A percentile compares a stretch with the other conserved stretches of the same genome.
Conservation (phyloP, 2,113 vertebrate genomes). For the Chionodraco myersi region DNA sequence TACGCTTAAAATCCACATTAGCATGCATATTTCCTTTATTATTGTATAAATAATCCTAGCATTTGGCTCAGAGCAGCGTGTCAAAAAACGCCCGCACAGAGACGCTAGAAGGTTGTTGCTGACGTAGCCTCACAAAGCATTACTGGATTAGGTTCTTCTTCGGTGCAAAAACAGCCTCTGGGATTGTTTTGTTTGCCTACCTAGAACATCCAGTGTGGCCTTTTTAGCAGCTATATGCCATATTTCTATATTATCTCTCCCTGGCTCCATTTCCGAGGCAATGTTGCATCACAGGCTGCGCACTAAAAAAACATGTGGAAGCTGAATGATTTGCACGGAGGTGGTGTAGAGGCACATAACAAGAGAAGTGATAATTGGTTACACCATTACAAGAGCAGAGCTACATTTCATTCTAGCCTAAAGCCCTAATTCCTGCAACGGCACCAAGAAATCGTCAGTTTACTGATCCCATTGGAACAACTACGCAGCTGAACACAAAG, state of each 20-base stretch:
- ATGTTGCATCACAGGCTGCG: not conserved
- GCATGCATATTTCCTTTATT: not conserved
- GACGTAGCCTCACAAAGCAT: not conserved
- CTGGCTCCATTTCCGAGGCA: no score
- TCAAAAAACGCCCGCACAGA: not conserved
- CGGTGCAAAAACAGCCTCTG: not conserved
- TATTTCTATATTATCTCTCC: no score
- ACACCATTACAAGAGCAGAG: not conserved
- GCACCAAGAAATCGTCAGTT: not conserved
- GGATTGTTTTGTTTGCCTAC: not conserved
- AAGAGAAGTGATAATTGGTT: slow-evolving; percentile 3
- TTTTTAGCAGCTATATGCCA: not conserved
- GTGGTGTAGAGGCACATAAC: not conserved
- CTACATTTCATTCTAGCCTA: not conserved
- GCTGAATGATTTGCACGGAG: not conserved
- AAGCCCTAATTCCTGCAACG: not conserved
- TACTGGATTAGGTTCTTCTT: not conserved
- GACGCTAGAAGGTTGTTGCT: not conserved
- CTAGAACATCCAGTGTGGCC: not conserved
- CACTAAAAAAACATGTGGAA: not conserved
- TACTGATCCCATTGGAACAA: not conserved
- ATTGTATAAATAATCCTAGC: no score
- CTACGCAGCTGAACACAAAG: not conserved
- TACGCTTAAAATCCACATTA: not conserved
- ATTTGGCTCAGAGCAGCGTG: not conserved